Evolutionary conservation across 2,888 invertebrate genomes (phyloP).

Genomic region (Chalcis sispes): DNA sequence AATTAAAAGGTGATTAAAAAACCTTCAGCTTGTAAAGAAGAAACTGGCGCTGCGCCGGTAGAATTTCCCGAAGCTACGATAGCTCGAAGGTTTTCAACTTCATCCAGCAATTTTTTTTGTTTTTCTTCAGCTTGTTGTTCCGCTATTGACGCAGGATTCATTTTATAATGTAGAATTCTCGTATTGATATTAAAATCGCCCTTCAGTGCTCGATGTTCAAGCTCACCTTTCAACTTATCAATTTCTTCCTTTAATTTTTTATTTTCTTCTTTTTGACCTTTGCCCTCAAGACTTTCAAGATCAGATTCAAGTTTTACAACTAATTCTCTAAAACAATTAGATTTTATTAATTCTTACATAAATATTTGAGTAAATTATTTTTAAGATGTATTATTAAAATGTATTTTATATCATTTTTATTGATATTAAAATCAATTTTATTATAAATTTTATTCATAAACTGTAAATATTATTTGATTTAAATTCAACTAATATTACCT

Average conservation of each 20-base stretch:
- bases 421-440: neutral
- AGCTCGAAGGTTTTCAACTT: slow-evolving; percentile 83
- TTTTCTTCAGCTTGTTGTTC: slow-evolving; percentile 81
- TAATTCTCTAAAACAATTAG: slow-evolving; percentile 78
- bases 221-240: slow-evolving; percentile 77
- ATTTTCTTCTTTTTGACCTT: slow-evolving; percentile 68
- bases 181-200: slow-evolving; percentile 78
- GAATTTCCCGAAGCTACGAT: slow-evolving; percentile 78
- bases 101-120: slow-evolving; percentile 69
- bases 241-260: slow-evolving; percentile 76
- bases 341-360: too few species aligned
- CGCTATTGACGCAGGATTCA: slow-evolving; percentile 86
- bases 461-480: neutral
- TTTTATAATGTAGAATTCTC: slow-evolving; percentile 80
- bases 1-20: neutral
- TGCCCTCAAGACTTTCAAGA: slow-evolving; percentile 73
- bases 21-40: slow-evolving; percentile 70
- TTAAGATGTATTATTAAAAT: neutral
- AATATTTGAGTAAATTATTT: too few species aligned
- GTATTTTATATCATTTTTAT: neutral
- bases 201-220: slow-evolving; percentile 81
- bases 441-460: too few species aligned
- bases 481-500: slow-evolving; percentile 71
- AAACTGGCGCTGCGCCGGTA: slow-evolving; percentile 58
- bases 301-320: slow-evolving; percentile 82